Percentiles rank a stretch among this genome's conserved stretches.
These are phyloP conservation scores for Meriones psammophilus DNA, from an alignment of 2,797 vertebrate genomes.

Conservation along the genomic window DNA sequence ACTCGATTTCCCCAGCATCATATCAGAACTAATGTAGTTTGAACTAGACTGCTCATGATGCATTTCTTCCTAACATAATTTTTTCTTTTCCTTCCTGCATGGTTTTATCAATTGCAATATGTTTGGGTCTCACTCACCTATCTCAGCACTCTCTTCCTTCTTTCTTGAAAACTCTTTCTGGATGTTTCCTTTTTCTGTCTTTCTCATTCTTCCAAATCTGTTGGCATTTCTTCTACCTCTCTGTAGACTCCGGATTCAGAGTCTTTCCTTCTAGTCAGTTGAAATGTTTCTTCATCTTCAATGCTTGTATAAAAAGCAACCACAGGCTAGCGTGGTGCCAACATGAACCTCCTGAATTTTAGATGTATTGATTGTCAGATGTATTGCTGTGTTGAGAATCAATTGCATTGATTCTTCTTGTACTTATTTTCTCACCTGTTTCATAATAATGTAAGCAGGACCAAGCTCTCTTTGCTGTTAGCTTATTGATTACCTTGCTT, in stretches of 20 bases:
- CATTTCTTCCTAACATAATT: not conserved
- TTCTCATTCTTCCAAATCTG: not conserved
- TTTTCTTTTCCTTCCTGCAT: not conserved
- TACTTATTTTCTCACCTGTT: not conserved
- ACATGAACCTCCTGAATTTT: not conserved
- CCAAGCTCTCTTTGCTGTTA: not conserved
- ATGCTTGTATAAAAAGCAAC: not conserved
- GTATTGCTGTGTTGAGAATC: slow-evolving; percentile 8
- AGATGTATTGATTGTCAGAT: not conserved
- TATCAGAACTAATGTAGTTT: not conserved
- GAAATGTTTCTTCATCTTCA: not conserved
- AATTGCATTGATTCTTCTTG: not conserved
- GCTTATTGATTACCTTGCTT: slow-evolving; percentile 20
- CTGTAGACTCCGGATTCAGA: not conserved
- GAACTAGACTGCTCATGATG: not conserved
- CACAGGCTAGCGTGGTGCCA: not conserved
- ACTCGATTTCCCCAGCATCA: not conserved
- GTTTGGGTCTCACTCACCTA: not conserved
- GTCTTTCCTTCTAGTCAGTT: not conserved
- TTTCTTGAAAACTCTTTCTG: not conserved
- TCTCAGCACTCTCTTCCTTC: not conserved
- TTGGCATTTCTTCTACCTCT: not conserved
- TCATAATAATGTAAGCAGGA: not conserved
- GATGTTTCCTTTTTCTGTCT: not conserved
- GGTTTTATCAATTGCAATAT: not conserved